phyloP scores from a whole-genome alignment of 2,113 vertebrate species.

The Barbus barbus region DNA sequence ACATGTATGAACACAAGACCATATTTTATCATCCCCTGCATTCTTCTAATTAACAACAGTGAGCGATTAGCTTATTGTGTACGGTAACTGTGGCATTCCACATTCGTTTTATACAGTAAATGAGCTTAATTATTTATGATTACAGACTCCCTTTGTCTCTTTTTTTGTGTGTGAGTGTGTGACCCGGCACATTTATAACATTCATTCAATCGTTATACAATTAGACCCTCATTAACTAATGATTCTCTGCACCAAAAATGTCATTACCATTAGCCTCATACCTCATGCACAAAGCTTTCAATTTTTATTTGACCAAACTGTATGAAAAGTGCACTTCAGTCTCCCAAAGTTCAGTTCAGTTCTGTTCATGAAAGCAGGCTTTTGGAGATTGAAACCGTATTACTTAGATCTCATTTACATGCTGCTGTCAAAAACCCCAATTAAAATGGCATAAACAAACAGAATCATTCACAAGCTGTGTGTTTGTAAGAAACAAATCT shows the following conservation, averaged over 20 bases:
- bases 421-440: not conserved
- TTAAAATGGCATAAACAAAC: slow-evolving; percentile 18
- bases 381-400: not conserved
- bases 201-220: slow-evolving; percentile 47
- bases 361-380: slow-evolving; percentile 10
- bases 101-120: slow-evolving; percentile 46
- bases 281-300: not conserved
- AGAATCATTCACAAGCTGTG: not conserved
- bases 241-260: slow-evolving; percentile 45
- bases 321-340: slow-evolving; percentile 20
- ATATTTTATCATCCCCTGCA: slow-evolving; percentile 45
- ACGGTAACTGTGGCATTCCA: slow-evolving; percentile 31
- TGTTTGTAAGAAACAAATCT: too few relatives aligned
- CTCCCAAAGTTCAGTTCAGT: slow-evolving; percentile 10
- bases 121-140: slow-evolving; percentile 53
- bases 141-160: slow-evolving; percentile 35
- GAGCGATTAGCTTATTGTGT: slow-evolving; percentile 47
- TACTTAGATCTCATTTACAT: slow-evolving; percentile 9
- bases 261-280: slow-evolving; percentile 33
- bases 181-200: slow-evolving; percentile 43
- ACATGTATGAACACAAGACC: slow-evolving; percentile 27
- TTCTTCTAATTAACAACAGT: slow-evolving; percentile 37
- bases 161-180: not conserved
- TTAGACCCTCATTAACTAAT: slow-evolving; percentile 52
- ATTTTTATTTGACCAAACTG: slow-evolving; percentile 17